Evolutionary conservation across 1,140 invertebrate species (phyloP), one percentile per base, ranked within the genome.

Genomic region (Sinonovacula constricta): DNA sequence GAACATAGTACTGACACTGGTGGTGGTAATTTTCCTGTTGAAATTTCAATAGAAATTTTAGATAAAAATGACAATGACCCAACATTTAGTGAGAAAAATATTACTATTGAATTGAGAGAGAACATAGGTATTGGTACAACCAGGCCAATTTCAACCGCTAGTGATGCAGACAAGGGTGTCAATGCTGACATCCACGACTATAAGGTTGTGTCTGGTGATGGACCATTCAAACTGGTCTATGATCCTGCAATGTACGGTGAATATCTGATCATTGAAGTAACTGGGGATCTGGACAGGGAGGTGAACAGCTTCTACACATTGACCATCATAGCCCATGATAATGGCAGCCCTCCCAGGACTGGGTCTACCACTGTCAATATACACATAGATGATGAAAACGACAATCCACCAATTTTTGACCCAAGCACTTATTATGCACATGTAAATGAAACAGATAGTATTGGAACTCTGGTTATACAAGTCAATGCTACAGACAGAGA

Each of bases 51-150:
- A 5, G 63, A 85, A 49, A 79, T 90, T 28, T 51, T 85, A 0
- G 97, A 98, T 89, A 96, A 95, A 10, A 99, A 99, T 89, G 97
- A 98, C 92, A 98, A 98, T 90, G 94, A 95, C 4, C 97, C 97
- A 0, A 91, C 93, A 14, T 98, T 98, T 90, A 79, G 80, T 1
- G 57, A 69, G 57, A 22, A 34, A 18, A 63, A 5, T 15, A 59
- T 57, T 18, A 75, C 34, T 15, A 71, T 85, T 5, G 57, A 69
- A 14, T 83, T 89, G 57, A 69, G 79, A 12, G 89, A 95, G 94
- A 75, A 85, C 66, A 74, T 81, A 3, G 36, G 57, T 34, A 63
- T 72, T 2, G 84, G 83, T 0, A 92, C 94, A 28, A 95, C 96
- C 91, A 95, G 95, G 0, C 91, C 28, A 95, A 96, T 88, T 69